These are phyloP conservation scores for Cyprinus carpio DNA, from an alignment of 2,113 vertebrate genomes.

Conservation along the genomic window DNA sequence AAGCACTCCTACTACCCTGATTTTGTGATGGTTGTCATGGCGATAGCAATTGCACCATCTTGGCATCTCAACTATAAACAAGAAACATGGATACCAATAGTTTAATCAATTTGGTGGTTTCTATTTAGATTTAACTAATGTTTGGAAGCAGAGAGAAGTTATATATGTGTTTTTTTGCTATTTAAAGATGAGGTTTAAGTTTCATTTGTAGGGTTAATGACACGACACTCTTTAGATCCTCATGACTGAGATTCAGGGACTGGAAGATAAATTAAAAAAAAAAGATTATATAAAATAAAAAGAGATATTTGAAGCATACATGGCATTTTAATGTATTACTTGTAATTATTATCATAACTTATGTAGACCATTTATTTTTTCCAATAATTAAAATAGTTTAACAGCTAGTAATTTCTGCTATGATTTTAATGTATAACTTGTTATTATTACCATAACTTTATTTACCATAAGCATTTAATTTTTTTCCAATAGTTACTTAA, in stretches of 20 bases:
- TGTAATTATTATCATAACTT: no score
- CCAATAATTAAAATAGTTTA: background rate
- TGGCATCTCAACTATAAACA: background rate
- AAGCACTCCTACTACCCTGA: background rate
- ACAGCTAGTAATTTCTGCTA: background rate
- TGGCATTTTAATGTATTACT: no score
- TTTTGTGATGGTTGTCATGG: conserved; percentile 8
- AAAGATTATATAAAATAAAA: no score
- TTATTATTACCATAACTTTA: no score
- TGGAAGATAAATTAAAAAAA: no score
- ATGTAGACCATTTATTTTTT: no score
- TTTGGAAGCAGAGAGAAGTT: background rate
- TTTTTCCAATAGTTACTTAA: background rate
- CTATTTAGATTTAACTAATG: background rate
- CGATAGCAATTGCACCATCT: background rate
- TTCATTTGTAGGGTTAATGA: background rate
- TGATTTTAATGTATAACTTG: no score
- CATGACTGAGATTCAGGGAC: no score
- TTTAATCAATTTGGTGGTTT: background rate
- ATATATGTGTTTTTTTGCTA: background rate
- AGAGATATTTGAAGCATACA: no score
- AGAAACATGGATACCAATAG: background rate
- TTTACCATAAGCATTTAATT: no score
- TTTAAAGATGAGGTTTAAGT: background rate
- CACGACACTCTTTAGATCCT: background rate